A percentile compares a stretch with the other conserved stretches of the same genome.
Evolutionary conservation across 2,888 invertebrate genomes (phyloP).

Genomic region (Drosophila austrosaltans): DNA sequence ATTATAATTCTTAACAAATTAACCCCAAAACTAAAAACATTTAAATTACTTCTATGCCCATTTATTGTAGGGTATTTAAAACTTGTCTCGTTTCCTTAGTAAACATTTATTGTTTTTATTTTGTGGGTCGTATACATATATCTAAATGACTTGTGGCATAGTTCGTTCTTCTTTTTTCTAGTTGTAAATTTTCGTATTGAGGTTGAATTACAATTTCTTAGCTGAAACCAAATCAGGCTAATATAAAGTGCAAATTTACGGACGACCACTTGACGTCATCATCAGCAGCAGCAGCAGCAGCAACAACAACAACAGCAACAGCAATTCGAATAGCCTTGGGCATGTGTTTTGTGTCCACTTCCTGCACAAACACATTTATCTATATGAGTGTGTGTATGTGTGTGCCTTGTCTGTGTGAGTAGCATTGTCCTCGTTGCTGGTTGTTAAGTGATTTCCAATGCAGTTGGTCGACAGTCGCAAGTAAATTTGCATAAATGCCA

Average conservation of each 20-base stretch:
- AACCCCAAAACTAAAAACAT: too few species aligned
- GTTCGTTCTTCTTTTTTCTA: constrained; percentile 27
- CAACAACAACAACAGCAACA: constrained; percentile 16
- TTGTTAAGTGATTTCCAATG: constrained; percentile 73
- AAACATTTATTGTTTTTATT: not conserved
- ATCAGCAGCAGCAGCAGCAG: constrained; percentile 36
- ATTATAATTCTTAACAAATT: too few species aligned
- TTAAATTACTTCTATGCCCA: not conserved
- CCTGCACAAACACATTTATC: constrained; percentile 26
- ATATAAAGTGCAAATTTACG: constrained; percentile 60
- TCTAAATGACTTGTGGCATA: constrained; percentile 3
- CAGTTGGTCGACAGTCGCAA: constrained; percentile 56
- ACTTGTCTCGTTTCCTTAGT: not conserved
- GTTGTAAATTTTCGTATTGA: constrained; percentile 5
- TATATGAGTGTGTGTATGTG: not conserved
- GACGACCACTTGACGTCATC: constrained; percentile 37
- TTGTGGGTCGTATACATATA: not conserved
- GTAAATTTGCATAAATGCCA: constrained; percentile 65
- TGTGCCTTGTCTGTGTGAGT: constrained; percentile 12
- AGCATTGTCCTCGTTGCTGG: constrained; percentile 41
- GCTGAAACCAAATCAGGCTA: constrained; percentile 22
- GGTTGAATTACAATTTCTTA: constrained; percentile 3
- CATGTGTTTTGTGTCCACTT: constrained; percentile 36
- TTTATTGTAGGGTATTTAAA: not conserved
- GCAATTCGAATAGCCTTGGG: constrained; percentile 35